phyloP scores from a whole-genome alignment of 2,888 invertebrate species.

The Euspilapteryx auroguttella region DNA sequence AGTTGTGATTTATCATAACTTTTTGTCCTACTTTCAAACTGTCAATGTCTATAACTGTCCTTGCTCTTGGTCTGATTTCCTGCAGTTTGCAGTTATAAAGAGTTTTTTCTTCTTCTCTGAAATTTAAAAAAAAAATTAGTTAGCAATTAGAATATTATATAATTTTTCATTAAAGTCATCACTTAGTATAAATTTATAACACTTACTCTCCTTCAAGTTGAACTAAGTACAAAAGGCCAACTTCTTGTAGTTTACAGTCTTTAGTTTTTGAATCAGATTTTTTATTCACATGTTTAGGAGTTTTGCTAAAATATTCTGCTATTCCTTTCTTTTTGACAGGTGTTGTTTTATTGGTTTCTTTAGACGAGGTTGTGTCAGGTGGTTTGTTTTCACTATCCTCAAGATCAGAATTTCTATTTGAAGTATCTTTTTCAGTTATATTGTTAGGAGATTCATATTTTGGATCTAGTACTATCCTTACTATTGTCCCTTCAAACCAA shows the following conservation, averaged over 20 bases:
- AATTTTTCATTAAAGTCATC: too few species aligned
- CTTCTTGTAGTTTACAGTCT: conserved; percentile 14
- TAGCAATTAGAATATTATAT: conserved; percentile 1
- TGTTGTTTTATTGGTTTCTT: background rate
- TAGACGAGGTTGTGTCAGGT: conserved; percentile 4
- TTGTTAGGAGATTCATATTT: conserved; percentile 9
- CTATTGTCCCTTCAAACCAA: conserved; percentile 73
- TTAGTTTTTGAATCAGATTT: conserved; percentile 11
- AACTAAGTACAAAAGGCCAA: conserved; percentile 43
- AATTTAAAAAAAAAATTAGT: conserved; percentile 10
- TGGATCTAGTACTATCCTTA: conserved; percentile 48
- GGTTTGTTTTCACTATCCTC: conserved; percentile 24
- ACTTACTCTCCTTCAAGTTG: conserved; percentile 34
- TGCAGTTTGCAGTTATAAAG: conserved; percentile 35
- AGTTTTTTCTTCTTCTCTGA: conserved; percentile 34
- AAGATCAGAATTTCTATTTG: conserved; percentile 10
- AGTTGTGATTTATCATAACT: conserved; percentile 76
- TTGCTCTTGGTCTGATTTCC: conserved; percentile 70
- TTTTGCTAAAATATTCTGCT: conserved; percentile 24
- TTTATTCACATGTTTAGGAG: conserved; percentile 12
- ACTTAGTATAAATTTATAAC: conserved; percentile 1
- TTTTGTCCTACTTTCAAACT: conserved; percentile 61
- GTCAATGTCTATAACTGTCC: conserved; percentile 44
- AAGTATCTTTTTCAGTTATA: conserved; percentile 5
- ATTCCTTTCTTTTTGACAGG: conserved; percentile 19